phyloP scores from a whole-genome alignment of 2,797 vertebrate genomes.

The Pelodytes ibericus region DNA sequence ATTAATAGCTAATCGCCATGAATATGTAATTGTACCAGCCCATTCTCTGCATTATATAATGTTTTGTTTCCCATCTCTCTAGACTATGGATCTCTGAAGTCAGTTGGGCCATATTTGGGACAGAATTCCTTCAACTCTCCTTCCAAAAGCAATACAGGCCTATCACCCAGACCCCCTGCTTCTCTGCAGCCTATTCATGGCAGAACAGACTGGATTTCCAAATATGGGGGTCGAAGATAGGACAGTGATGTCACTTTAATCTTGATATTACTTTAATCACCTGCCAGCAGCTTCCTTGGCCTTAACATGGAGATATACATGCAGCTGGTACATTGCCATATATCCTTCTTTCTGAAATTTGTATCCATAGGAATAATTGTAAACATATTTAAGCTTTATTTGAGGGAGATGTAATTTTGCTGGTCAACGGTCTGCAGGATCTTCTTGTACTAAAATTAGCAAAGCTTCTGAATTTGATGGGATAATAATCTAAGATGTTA shows the following conservation, averaged over 20 bases:
- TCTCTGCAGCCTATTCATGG: slow-evolving; percentile 81
- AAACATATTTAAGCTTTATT: too few species aligned
- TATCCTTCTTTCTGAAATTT: background rate
- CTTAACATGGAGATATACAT: background rate
- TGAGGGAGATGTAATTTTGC: background rate
- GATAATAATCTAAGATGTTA: background rate
- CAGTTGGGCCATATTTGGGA: slow-evolving; percentile 77
- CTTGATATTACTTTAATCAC: background rate
- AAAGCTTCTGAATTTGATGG: background rate
- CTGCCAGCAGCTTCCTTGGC: background rate
- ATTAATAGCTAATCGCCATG: too few species aligned
- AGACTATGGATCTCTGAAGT: slow-evolving; percentile 88
- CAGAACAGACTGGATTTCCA: slow-evolving; percentile 89
- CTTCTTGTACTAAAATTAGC: background rate
- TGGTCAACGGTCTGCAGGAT: slow-evolving; percentile 11
- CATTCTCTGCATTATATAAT: too few species aligned
- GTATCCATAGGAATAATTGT: too few species aligned
- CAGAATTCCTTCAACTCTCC: slow-evolving; percentile 73
- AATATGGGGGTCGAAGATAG: slow-evolving; percentile 85
- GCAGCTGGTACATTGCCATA: background rate
- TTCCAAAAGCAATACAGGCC: slow-evolving; percentile 76
- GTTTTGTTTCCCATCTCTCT: too few species aligned
- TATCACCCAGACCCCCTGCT: slow-evolving; percentile 74
- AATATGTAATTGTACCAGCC: too few species aligned
- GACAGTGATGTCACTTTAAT: background rate